A percentile compares a stretch with the other conserved stretches of the same genome.
phyloP scores from a whole-genome alignment of 2,888 invertebrate species.

The Formica aserva region DNA sequence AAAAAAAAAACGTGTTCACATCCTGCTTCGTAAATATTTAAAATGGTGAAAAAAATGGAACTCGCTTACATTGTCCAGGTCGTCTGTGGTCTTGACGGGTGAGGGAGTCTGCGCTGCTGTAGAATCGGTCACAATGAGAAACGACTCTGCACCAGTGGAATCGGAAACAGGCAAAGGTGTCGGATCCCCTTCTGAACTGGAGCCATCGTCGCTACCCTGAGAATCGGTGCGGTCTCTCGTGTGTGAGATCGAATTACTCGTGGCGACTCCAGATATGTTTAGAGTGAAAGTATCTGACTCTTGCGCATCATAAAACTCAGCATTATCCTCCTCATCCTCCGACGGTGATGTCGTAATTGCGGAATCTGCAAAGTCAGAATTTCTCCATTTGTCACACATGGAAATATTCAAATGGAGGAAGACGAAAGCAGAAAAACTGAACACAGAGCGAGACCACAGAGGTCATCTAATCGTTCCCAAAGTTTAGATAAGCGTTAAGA shows the following conservation, averaged over 20 bases:
- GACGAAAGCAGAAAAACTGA: background rate
- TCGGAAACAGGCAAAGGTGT: conserved; percentile 80
- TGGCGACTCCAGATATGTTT: conserved; percentile 77
- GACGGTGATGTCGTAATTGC: conserved; percentile 86
- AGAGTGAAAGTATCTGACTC: conserved; percentile 85
- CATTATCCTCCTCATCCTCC: conserved; percentile 88
- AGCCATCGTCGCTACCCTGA: conserved; percentile 85
- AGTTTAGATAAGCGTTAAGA: conserved; percentile 17
- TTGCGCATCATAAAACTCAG: conserved; percentile 89
- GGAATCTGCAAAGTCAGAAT: conserved; percentile 76
- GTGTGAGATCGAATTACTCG: conserved; percentile 79
- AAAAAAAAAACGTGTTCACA: background rate
- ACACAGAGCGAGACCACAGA: background rate
- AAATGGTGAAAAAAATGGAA: background rate
- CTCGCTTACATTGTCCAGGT: conserved; percentile 76
- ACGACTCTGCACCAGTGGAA: conserved; percentile 77
- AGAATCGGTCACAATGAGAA: conserved; percentile 81
- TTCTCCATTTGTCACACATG: background rate
- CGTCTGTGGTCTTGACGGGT: conserved; percentile 68
- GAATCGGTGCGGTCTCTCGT: conserved; percentile 83
- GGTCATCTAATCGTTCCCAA: background rate
- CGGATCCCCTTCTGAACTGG: conserved; percentile 85
- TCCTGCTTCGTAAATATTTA: background rate
- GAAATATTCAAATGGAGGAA: background rate
- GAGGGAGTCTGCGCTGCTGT: conserved; percentile 72